Percentiles rank a stretch among this genome's conserved stretches.
These are phyloP conservation scores for Agonopterix arenella DNA, from an alignment of 2,888 invertebrate genomes.

Conservation along the genomic window DNA sequence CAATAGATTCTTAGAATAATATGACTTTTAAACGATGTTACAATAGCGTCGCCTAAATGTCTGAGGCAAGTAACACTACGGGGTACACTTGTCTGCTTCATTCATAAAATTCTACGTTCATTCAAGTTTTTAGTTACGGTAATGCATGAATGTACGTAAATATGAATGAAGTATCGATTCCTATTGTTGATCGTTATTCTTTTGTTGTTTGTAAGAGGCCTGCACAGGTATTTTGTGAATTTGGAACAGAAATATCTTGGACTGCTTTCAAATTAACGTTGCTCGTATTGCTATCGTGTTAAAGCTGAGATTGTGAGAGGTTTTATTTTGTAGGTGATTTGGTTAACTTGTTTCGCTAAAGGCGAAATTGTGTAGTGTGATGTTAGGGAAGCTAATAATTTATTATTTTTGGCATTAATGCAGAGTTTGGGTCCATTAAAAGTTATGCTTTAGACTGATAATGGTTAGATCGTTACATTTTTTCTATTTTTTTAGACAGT, in stretches of 20 bases:
- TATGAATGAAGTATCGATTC: slow-evolving; percentile 45
- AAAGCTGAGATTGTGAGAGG: no score
- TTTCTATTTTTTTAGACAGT: background rate
- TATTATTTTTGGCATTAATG: background rate
- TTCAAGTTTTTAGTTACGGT: slow-evolving; percentile 47
- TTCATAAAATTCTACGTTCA: slow-evolving; percentile 49
- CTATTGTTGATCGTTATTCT: slow-evolving; percentile 26
- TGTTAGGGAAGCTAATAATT: background rate
- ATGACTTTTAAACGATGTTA: slow-evolving; percentile 34
- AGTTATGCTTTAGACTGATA: background rate
- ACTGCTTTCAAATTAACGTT: no score
- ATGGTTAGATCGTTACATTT: background rate
- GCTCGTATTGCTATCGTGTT: no score
- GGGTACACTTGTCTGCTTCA: slow-evolving; percentile 44
- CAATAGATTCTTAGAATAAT: slow-evolving; percentile 30
- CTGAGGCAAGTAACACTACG: slow-evolving; percentile 36
- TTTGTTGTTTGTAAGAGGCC: slow-evolving; percentile 25
- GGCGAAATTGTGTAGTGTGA: no score
- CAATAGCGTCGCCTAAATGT: slow-evolving; percentile 47
- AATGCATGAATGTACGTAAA: slow-evolving; percentile 8
- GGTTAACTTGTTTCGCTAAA: no score
- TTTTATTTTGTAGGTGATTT: no score
- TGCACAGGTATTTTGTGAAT: background rate
- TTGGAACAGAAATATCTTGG: no score
- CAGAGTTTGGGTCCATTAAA: background rate